phyloP scores from a whole-genome alignment of 2,888 invertebrate genomes.

The Spilosoma lubricipeda region DNA sequence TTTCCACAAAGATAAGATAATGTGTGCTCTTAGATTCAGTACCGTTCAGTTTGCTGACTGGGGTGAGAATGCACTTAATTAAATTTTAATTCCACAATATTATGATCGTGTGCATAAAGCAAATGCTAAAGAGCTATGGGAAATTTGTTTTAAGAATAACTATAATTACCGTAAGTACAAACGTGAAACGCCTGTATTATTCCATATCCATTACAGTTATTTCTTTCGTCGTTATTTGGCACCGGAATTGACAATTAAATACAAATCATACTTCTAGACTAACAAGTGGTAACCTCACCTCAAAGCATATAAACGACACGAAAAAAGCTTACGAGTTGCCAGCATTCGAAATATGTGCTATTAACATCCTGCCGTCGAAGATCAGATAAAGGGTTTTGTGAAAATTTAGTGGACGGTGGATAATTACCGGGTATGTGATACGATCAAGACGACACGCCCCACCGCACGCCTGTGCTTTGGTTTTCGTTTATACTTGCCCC shows the following conservation, averaged over 20 bases:
- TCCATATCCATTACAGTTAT: background rate
- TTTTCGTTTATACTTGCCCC: constrained; percentile 41
- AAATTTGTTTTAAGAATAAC: background rate
- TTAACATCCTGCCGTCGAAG: constrained; percentile 75
- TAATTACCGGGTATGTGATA: constrained; percentile 76
- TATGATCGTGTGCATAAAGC: background rate
- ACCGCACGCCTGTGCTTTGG: constrained; percentile 55
- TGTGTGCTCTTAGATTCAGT: background rate
- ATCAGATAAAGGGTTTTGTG: constrained; percentile 80
- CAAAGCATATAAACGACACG: constrained; percentile 31
- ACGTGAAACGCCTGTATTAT: background rate
- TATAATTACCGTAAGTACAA: background rate
- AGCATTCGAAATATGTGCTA: constrained; percentile 77
- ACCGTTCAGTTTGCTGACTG: background rate
- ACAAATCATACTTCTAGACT: constrained; percentile 23
- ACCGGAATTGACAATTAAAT: constrained; percentile 23
- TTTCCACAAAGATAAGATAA: background rate
- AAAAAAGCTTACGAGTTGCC: constrained; percentile 67
- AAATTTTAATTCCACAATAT: background rate
- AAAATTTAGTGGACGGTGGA: constrained; percentile 80
- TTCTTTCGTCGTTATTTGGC: background rate
- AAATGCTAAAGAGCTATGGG: background rate
- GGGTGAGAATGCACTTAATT: background rate
- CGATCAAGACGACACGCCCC: constrained; percentile 73
- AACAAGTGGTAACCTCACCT: constrained; percentile 37